A percentile compares a stretch with the other conserved stretches of the same genome.
Evolutionary conservation across 2,888 invertebrate genomes (phyloP).

Genomic region (Frankliniella fusca): DNA sequence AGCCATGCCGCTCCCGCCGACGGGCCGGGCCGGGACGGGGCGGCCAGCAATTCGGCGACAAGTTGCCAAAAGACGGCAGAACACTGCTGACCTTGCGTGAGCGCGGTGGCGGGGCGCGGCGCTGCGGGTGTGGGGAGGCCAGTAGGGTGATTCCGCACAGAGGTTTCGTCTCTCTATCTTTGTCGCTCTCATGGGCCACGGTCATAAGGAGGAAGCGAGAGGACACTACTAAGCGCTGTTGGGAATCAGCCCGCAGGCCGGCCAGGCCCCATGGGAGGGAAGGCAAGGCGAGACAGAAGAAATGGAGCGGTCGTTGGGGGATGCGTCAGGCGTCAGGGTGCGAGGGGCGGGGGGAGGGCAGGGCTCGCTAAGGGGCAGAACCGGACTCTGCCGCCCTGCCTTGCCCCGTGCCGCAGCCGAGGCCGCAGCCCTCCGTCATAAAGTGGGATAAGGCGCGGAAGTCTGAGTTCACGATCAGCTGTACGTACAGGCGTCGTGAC

Average conservation of each 20-base stretch:
- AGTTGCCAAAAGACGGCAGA: constrained; percentile 6
- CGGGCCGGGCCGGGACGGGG: not conserved
- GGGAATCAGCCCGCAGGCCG: too few species aligned
- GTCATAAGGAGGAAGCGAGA: not conserved
- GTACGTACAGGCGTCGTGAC: too few species aligned
- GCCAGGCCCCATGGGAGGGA: not conserved
- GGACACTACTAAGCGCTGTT: too few species aligned
- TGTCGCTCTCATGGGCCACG: too few species aligned
- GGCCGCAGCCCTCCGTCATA: too few species aligned
- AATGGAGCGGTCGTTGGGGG: not conserved
- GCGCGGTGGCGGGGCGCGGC: not conserved
- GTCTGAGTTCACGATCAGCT: too few species aligned
- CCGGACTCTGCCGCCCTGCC: too few species aligned
- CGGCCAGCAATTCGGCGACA: not conserved
- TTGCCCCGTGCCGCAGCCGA: too few species aligned
- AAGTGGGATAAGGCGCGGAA: too few species aligned
- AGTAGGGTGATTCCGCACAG: not conserved
- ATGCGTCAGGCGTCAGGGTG: not conserved
- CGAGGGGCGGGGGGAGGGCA: too few species aligned
- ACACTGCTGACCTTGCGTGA: not conserved
- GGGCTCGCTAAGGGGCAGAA: too few species aligned
- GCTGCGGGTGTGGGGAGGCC: not conserved
- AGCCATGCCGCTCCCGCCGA: not conserved
- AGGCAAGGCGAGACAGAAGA: not conserved
- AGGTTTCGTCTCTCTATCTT: too few species aligned